phyloP scores from a whole-genome alignment of 35 echinoderm and acorn worm genomes.

The Heliocidaris erythrogramma region DNA sequence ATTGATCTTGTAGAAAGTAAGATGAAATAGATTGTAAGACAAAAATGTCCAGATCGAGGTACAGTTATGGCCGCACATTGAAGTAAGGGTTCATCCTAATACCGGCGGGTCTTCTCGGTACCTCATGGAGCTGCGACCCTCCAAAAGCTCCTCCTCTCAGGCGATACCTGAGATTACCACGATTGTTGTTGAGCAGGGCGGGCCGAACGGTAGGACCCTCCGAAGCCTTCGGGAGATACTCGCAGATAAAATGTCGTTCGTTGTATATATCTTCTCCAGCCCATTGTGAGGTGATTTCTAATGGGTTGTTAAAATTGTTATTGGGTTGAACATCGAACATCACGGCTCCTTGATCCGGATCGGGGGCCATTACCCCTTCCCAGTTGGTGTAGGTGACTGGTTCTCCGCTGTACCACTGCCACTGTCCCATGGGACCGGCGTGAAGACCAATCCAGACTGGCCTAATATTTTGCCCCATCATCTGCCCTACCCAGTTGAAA shows the following conservation, averaged over 20 bases:
- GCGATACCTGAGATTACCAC: too few species aligned
- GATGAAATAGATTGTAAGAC: too few species aligned
- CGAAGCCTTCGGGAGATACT: background rate
- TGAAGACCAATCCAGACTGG: background rate
- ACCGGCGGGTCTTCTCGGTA: too few species aligned
- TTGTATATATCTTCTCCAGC: background rate
- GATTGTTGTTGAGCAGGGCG: too few species aligned
- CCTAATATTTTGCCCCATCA: background rate
- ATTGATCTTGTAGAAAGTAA: too few species aligned
- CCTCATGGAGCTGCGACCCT: too few species aligned
- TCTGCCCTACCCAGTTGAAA: background rate
- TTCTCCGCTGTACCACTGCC: conserved; percentile 1
- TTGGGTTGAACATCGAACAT: background rate
- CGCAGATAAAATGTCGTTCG: background rate
- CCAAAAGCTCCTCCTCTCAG: too few species aligned
- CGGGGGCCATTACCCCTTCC: background rate
- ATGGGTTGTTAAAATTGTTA: background rate
- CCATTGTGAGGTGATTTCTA: background rate
- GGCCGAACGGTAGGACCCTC: background rate
- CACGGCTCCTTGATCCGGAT: background rate
- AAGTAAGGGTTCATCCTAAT: too few species aligned
- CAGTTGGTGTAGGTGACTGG: conserved; percentile 3
- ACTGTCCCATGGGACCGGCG: background rate
- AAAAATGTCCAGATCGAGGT: too few species aligned
- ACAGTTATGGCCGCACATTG: too few species aligned